Evolutionary conservation across 2,113 vertebrate genomes (phyloP), one percentile per base, ranked within the genome.

Genomic region (Phycodurus eques): DNA sequence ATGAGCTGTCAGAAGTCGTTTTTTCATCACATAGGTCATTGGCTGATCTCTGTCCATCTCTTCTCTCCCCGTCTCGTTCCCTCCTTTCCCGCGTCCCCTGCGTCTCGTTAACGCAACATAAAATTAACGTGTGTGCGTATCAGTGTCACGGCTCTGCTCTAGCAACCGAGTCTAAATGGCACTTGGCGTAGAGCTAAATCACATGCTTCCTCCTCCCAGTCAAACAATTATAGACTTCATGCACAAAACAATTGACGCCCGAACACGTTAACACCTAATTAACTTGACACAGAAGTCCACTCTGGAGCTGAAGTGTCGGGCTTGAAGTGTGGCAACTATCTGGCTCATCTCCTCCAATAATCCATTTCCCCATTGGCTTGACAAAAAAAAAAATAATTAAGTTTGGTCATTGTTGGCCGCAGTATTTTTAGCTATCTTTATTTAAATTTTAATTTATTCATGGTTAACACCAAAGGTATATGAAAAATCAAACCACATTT

Each of bases 1-100:
- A 88, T 88, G 85, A 90, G 83, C 84, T 87, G 84, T 88, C 88
- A 85, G 80, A 76, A 80, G 83, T 82, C 74, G 82, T 72, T 39
- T 67, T 74, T 80, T 62, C 72, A 85, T 90, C 81, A 80, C 87
- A 90, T 83, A 88, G 84, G 79, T 85, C 87, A 87, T 88, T 90
- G 85, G 83, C 80, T 84, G 83, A 83, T 88, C 80, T 71, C 73
- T 75, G 73, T 84, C 82, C 69, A 66, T 88, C 77, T 80, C 68
- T 13, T 49, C 43, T 60, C 56, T 62, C 76, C 73, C 51, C 54
- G 33, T 69, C 49, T 62, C 60, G 60, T 8, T 13, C 20, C 35
- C 42, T 44, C 47, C 35, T 44, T 27, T 44, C 67, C 69, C 53
- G 17, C 27, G 20, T 74, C 84, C 83, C 80, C 59, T 59, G 63